A percentile compares a stretch with the other conserved stretches of the same genome.
phyloP scores from a whole-genome alignment of 2,797 vertebrate genomes.

The Chromis chromis region DNA sequence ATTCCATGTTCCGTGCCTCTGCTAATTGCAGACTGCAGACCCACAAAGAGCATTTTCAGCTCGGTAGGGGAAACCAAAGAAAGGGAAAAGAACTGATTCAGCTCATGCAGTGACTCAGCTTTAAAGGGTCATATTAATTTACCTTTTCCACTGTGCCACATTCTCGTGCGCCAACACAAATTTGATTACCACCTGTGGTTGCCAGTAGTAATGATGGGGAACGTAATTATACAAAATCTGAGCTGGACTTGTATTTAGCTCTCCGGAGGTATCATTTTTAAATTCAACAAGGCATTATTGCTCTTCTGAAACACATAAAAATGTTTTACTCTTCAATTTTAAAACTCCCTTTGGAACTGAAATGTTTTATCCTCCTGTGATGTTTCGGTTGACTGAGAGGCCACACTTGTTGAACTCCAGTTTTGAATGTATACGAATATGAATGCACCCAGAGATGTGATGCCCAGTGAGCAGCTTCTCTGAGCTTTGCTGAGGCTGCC shows the following conservation, averaged over 20 bases:
- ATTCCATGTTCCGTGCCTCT: conserved; percentile 75
- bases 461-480: conserved; percentile 23
- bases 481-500: neutral
- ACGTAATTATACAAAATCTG: conserved; percentile 62
- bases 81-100: conserved; percentile 63
- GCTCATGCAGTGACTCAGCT: conserved; percentile 64
- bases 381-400: conserved; percentile 45
- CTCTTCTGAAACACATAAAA: conserved; percentile 30
- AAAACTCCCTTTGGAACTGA: conserved; percentile 18
- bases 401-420: conserved; percentile 21
- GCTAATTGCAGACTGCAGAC: conserved; percentile 79
- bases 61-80: conserved; percentile 58
- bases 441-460: conserved; percentile 14
- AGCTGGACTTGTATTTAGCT: conserved; percentile 49
- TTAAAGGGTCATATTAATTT: conserved; percentile 68
- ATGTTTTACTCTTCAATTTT: conserved; percentile 40
- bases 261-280: conserved; percentile 46
- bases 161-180: conserved; percentile 57
- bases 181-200: conserved; percentile 72
- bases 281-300: conserved; percentile 45
- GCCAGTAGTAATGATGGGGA: conserved; percentile 74
- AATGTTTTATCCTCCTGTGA: conserved; percentile 15
- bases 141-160: conserved; percentile 68
- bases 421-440: conserved; percentile 41
- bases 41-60: conserved; percentile 77